Evolutionary conservation across 2,797 vertebrate genomes (phyloP).

Genomic region (Arrhamphus sclerolepis): DNA sequence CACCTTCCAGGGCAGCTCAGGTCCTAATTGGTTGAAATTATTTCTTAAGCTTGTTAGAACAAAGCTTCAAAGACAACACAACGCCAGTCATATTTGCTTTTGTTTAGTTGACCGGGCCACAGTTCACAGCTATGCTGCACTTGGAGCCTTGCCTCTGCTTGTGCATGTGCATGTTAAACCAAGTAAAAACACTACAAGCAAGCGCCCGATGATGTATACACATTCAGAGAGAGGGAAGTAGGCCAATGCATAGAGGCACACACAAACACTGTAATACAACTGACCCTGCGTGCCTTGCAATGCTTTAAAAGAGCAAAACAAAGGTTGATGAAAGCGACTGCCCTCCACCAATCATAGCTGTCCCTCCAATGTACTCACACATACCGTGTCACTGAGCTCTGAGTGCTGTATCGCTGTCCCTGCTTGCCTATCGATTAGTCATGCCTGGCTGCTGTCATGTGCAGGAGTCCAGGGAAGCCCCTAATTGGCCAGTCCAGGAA

Average conservation of each 20-base stretch:
- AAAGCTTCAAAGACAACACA: too few species aligned
- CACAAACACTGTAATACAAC: conserved; percentile 43
- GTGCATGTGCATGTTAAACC: conserved; percentile 3
- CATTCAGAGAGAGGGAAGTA: conserved; percentile 42
- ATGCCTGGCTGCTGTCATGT: conserved; percentile 85
- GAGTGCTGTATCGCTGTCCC: conserved; percentile 62
- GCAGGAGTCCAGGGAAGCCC: conserved; percentile 83
- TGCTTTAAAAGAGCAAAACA: conserved; percentile 67
- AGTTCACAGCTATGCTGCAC: too few species aligned
- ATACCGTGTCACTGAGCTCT: conserved; percentile 36
- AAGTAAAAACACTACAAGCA: conserved; percentile 4
- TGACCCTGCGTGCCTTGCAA: conserved; percentile 53
- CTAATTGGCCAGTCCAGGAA: conserved; percentile 82
- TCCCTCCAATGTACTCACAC: conserved; percentile 19
- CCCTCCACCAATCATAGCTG: conserved; percentile 61
- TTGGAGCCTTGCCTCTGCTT: background rate
- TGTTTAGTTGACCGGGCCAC: too few species aligned
- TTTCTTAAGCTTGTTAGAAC: too few species aligned
- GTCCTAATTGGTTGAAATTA: too few species aligned
- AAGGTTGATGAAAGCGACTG: conserved; percentile 62
- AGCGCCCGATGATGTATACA: background rate
- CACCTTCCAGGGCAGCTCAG: too few species aligned
- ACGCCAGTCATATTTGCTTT: too few species aligned
- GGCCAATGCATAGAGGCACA: conserved; percentile 50
- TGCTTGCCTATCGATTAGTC: conserved; percentile 86